A percentile compares a stretch with the other conserved stretches of the same genome.
Evolutionary conservation across 2,888 invertebrate species (phyloP).

Genomic region (Volucella zonaria): DNA sequence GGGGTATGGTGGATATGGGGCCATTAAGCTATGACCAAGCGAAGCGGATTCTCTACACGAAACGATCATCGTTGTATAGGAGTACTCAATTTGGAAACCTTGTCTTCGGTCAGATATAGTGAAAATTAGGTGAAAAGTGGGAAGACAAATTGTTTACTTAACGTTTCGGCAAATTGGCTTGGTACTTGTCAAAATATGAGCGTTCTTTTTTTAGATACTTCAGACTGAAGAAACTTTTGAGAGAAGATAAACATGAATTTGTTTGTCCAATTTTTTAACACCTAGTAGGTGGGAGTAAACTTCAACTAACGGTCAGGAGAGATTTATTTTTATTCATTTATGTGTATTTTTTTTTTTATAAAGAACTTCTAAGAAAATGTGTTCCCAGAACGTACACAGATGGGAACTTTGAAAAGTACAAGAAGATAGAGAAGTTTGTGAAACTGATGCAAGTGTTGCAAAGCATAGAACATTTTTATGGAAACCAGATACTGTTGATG

Average conservation of each 20-base stretch:
- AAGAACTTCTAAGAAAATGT: too few relatives aligned
- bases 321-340: too few relatives aligned
- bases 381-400: too few relatives aligned
- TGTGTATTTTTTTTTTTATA: too few relatives aligned
- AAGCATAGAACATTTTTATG: too few relatives aligned
- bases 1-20: not conserved
- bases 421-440: too few relatives aligned
- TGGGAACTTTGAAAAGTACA: too few relatives aligned
- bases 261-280: not conserved
- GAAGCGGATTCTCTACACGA: not conserved
- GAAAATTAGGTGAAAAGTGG: not conserved
- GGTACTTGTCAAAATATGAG: constrained; percentile 7
- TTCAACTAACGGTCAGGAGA: too few relatives aligned
- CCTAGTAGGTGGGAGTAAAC: not conserved
- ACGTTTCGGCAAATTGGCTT: constrained; percentile 10
- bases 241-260: not conserved
- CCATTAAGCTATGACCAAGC: too few relatives aligned
- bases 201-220: not conserved
- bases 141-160: constrained; percentile 9
- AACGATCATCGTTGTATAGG: not conserved
- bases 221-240: not conserved
- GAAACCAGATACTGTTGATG: too few relatives aligned
- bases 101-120: not conserved
- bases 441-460: too few relatives aligned
- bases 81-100: not conserved